Conservation (phyloP, 2,888 invertebrate species). For the Ichneumon xanthorius region DNA sequence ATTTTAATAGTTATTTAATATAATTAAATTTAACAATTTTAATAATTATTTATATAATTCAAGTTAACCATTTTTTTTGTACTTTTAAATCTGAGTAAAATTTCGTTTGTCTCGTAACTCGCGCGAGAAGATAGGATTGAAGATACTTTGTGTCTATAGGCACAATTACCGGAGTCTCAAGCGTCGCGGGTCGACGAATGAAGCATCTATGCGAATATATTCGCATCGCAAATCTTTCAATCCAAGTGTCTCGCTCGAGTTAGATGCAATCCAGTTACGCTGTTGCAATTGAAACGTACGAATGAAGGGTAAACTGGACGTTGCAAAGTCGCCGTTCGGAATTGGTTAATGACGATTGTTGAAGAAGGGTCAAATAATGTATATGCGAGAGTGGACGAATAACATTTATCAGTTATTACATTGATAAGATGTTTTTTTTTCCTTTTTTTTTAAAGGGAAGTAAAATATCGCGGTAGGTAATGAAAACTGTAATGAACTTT, state of each 20-base stretch:
- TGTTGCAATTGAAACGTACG: constrained; percentile 47
- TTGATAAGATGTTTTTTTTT: neutral
- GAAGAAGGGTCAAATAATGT: constrained; percentile 23
- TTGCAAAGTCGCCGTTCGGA: constrained; percentile 39
- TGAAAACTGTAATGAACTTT: too few relatives aligned
- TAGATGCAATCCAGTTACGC: constrained; percentile 35
- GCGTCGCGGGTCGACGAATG: neutral
- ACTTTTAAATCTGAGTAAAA: too few relatives aligned
- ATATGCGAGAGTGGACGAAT: constrained; percentile 34
- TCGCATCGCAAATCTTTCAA: constrained; percentile 10
- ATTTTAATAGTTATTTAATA: too few relatives aligned
- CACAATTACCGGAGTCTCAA: neutral
- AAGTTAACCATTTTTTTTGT: too few relatives aligned
- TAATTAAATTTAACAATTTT: too few relatives aligned
- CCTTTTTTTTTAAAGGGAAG: too few relatives aligned
- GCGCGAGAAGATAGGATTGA: too few relatives aligned
- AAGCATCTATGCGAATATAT: constrained; percentile 6
- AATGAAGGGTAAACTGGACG: constrained; percentile 38
- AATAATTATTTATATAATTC: too few relatives aligned
- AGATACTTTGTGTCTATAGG: neutral
- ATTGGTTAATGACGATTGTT: constrained; percentile 50
- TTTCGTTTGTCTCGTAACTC: too few relatives aligned
- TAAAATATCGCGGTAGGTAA: too few relatives aligned
- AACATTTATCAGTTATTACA: constrained; percentile 40
- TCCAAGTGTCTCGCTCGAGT: constrained; percentile 28